Evolutionary conservation across 1,140 invertebrate species (phyloP), one percentile per base, ranked within the genome.

Genomic region (Meloidogyne chitwoodi): DNA sequence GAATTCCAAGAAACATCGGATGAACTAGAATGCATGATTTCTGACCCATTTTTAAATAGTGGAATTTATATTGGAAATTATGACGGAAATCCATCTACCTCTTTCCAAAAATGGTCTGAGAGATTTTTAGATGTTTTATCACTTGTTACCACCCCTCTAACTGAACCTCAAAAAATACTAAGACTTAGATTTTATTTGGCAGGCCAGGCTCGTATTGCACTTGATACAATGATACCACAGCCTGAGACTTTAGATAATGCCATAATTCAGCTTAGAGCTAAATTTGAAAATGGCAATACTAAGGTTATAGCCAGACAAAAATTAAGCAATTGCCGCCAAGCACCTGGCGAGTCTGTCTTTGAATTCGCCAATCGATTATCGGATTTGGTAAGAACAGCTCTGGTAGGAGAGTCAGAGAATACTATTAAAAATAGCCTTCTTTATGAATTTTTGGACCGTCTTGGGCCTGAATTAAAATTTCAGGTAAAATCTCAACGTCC

Each of bases 11-110:
- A 41, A 12, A 11, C 38, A 1, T 10, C 12, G 8, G 38, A 41
- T 11, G 38, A 41, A 41, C 4, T 19, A n/a, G 66, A 67, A 67
- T n/a, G 24, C 1, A 67, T 6, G 16, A n/a, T 67, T n/a, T 19
- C 31, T 19, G 66, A 67, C 66, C 66, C 66, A 67, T 67, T 67
- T 26, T 27, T 67, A 27, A 41, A 41, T 19, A 67, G n/a, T 67
- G 31, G 41, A 34, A 16, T 67, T 16, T 41, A n/a, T 6, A 14
- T 41, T 41, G 10, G 10, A 1, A 41, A 11, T 14, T 70, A 41
- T n/a, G 68, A 70, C 3, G 68, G 68, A 19, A 34, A 70, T 22
- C 68, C 68, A n/a, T 31, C 27, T 8, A 12, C 56, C 56, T 41
- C 29, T 12, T 70, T 70, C 38, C 34, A 26, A 0, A 29, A 41